Conservation (phyloP, 2,797 vertebrate species). For the Cetoscarus ocellatus region DNA sequence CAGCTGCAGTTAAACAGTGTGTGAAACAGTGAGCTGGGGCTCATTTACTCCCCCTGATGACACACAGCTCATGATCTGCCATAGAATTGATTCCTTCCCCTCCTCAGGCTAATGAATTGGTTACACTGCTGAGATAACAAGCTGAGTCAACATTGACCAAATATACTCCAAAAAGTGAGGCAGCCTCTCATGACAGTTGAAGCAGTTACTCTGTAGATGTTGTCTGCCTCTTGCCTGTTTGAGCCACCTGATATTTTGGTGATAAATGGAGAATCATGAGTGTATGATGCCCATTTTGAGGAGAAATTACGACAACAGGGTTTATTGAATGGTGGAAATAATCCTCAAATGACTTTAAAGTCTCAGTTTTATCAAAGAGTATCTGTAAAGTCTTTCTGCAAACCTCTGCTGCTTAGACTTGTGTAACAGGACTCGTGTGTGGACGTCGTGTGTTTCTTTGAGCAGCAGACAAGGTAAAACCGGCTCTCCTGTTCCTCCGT, state of each 20-base stretch:
- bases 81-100: conserved; percentile 56
- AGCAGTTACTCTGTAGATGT: conserved; percentile 55
- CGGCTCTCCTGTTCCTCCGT: conserved; percentile 28
- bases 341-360: neutral
- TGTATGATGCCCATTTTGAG: neutral
- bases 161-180: conserved; percentile 43
- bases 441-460: conserved; percentile 25
- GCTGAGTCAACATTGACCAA: conserved; percentile 64
- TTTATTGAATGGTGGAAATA: neutral
- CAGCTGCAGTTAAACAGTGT: conserved; percentile 49
- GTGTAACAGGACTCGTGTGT: conserved; percentile 1
- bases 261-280: neutral
- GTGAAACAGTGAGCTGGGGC: conserved; percentile 43
- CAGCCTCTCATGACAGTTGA: conserved; percentile 53
- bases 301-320: too few species aligned
- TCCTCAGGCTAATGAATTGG: conserved; percentile 71
- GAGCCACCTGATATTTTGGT: neutral
- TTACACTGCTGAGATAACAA: conserved; percentile 63
- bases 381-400: conserved; percentile 14
- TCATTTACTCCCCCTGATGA: conserved; percentile 72
- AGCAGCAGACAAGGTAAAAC: conserved; percentile 26
- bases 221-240: conserved; percentile 35
- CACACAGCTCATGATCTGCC: conserved; percentile 72
- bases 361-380: conserved; percentile 11
- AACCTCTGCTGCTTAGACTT: conserved; percentile 23